Percentiles rank a stretch among this genome's conserved stretches.
Evolutionary conservation across 2,113 vertebrate species (phyloP).

Genomic region (Ammodytes dubius): DNA sequence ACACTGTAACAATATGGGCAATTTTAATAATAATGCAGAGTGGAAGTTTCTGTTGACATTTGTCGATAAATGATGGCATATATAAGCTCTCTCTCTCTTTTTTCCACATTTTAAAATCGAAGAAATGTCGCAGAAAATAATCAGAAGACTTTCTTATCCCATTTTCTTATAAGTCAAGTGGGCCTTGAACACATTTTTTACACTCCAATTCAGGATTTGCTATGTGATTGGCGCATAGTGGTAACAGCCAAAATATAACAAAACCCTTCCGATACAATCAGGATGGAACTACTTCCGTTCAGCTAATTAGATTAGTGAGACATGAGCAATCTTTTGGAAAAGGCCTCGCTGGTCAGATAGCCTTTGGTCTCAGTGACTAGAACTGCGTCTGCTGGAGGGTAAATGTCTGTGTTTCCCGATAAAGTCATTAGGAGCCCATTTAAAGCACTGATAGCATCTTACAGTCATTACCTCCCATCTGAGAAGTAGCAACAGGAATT

Average conservation of each 20-base stretch:
- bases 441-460: constrained; percentile 72
- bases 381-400: constrained; percentile 46
- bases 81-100: background rate
- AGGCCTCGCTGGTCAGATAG: constrained; percentile 30
- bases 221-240: background rate
- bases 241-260: background rate
- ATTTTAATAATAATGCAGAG: background rate
- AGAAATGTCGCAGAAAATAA: background rate
- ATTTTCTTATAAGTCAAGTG: background rate
- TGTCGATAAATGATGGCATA: background rate
- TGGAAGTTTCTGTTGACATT: background rate
- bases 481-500: constrained; percentile 46
- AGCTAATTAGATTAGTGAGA: constrained; percentile 40
- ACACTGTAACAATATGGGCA: background rate
- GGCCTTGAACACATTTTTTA: background rate
- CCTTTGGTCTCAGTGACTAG: constrained; percentile 50
- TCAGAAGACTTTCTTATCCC: background rate
- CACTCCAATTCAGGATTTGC: background rate
- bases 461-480: constrained; percentile 60
- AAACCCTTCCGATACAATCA: constrained; percentile 4
- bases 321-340: constrained; percentile 32
- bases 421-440: constrained; percentile 69
- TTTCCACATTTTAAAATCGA: background rate
- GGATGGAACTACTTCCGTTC: constrained; percentile 1
- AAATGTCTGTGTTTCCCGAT: constrained; percentile 62